phyloP scores from a whole-genome alignment of 2,113 vertebrate genomes.

The Microcebus jonahi region DNA sequence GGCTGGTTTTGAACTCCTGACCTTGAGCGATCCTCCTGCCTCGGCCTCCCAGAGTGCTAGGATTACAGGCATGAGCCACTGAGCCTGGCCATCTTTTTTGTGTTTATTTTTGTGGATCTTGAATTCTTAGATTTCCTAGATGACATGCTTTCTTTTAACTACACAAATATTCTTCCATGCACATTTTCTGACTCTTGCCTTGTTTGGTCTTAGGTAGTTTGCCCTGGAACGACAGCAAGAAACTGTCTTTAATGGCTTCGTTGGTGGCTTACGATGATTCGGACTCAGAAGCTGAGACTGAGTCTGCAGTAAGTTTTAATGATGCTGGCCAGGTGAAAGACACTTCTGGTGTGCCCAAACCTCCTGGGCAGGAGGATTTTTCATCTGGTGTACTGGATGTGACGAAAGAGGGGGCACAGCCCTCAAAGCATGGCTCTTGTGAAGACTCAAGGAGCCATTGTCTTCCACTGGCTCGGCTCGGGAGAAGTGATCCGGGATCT shows the following conservation, averaged over 20 bases:
- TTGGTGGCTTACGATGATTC: conserved; percentile 96
- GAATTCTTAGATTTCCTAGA: neutral
- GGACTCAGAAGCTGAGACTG: conserved; percentile 87
- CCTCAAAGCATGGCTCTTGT: neutral
- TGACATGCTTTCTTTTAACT: neutral
- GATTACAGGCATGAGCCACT: no score
- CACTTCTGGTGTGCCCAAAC: neutral
- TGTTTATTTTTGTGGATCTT: neutral
- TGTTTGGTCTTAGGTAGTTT: conserved; percentile 17
- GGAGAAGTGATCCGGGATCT: neutral
- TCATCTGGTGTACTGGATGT: neutral
- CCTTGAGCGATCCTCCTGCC: no score
- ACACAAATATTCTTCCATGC: rapidly evolving
- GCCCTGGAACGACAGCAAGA: neutral
- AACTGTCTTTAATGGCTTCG: conserved; percentile 86
- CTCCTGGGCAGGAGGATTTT: neutral
- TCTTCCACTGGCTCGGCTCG: conserved; percentile 2
- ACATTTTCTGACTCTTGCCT: neutral
- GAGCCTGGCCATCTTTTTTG: neutral
- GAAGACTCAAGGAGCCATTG: neutral
- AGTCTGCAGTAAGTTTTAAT: conserved; percentile 1
- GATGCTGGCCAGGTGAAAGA: neutral
- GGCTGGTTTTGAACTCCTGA: no score
- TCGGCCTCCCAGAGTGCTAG: no score
- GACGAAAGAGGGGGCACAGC: neutral